Percentiles rank a stretch among this genome's conserved stretches.
phyloP scores from a whole-genome alignment of 2,113 vertebrate species.

The Xiphophorus hellerii region DNA sequence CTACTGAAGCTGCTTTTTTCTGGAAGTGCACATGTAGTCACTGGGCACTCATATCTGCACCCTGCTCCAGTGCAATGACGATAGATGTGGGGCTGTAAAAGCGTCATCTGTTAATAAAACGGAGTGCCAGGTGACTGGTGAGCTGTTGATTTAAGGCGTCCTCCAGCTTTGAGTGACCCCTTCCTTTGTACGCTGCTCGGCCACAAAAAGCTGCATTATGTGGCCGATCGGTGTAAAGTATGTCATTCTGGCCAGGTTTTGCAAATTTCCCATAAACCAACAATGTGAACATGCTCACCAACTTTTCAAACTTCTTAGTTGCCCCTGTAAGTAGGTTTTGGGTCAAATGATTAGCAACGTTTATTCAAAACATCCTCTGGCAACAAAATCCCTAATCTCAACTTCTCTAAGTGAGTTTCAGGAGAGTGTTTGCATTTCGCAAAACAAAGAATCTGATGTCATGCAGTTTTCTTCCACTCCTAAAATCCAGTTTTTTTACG shows the following conservation, averaged over 20 bases:
- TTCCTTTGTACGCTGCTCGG: conserved; percentile 1
- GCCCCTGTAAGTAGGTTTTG: conserved; percentile 4
- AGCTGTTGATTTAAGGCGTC: conserved; percentile 47
- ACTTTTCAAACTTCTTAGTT: conserved; percentile 11
- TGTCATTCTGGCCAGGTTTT: conserved; percentile 1
- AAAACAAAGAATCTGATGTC: conserved; percentile 36
- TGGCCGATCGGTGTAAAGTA: neutral
- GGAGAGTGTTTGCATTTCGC: conserved; percentile 25
- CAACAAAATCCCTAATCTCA: neutral
- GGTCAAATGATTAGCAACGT: conserved; percentile 14
- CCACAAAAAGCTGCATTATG: neutral
- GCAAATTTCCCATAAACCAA: conserved; percentile 17
- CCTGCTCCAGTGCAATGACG: conserved; percentile 21
- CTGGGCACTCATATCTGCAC: conserved; percentile 15
- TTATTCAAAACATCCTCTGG: conserved; percentile 32
- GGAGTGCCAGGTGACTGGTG: conserved; percentile 51
- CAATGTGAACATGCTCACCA: conserved; percentile 7
- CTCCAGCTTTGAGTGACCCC: conserved; percentile 12
- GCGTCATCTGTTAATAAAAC: conserved; percentile 50
- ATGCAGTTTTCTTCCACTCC: conserved; percentile 24
- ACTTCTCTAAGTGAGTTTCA: conserved; percentile 12
- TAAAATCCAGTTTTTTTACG: conserved; percentile 1
- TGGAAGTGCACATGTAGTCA: conserved; percentile 2
- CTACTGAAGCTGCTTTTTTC: conserved; percentile 7
- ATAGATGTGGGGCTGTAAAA: conserved; percentile 47